A percentile compares a stretch with the other conserved stretches of the same genome.
Evolutionary conservation across 2,797 vertebrate species (phyloP).

Genomic region (Amblyopsis hoosieri): DNA sequence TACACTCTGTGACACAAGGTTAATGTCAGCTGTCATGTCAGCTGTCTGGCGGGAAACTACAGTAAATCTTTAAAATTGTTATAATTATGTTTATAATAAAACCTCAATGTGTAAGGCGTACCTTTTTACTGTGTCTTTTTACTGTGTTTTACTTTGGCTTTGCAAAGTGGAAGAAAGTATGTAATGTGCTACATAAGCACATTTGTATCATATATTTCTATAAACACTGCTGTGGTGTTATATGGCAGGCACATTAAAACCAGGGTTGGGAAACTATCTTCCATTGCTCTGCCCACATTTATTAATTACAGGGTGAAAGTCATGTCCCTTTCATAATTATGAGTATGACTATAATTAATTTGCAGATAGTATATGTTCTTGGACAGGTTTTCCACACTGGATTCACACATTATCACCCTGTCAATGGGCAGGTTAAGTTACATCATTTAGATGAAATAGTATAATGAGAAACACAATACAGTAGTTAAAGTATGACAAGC

Average conservation of each 20-base stretch:
- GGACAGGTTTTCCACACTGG: background rate
- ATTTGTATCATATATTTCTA: background rate
- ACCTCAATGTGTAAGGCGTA: background rate
- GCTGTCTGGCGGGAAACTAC: too few species aligned
- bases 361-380: background rate
- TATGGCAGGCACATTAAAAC: background rate
- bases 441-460: background rate
- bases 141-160: background rate
- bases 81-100: background rate
- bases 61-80: too few species aligned
- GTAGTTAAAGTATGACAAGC: too few species aligned
- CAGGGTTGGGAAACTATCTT: background rate
- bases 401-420: background rate
- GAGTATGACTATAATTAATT: background rate
- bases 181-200: background rate
- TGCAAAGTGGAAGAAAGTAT: background rate
- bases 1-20: background rate
- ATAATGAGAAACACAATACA: background rate
- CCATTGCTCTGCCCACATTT: background rate
- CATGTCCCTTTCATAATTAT: background rate
- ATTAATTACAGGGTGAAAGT: slow-evolving; percentile 2
- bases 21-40: too few species aligned
- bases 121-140: background rate
- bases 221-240: background rate
- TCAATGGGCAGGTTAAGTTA: background rate